phyloP scores from a whole-genome alignment of 2,797 vertebrate species.

The Micrastur ruficollis region DNA sequence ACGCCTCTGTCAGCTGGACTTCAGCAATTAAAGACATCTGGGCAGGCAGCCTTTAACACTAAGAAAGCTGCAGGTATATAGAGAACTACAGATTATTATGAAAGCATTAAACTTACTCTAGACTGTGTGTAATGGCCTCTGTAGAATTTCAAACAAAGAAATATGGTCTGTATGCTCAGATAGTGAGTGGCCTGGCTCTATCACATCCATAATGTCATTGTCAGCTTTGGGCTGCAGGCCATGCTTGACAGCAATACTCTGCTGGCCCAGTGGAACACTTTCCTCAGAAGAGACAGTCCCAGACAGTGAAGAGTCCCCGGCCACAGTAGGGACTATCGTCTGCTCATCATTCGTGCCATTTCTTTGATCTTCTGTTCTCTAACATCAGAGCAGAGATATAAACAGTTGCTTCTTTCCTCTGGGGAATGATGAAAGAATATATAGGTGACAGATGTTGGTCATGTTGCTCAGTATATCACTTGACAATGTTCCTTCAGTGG shows the following conservation, averaged over 20 bases:
- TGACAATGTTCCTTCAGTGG: neutral
- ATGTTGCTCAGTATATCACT: neutral
- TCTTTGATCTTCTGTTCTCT: neutral
- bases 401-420: neutral
- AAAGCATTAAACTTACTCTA: neutral
- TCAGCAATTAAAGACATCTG: neutral
- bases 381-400: neutral
- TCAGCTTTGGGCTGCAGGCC: neutral
- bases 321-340: neutral
- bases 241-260: neutral
- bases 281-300: neutral
- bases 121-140: neutral
- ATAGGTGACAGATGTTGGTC: neutral
- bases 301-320: neutral
- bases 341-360: neutral
- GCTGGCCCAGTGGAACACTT: neutral
- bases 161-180: neutral
- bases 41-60: neutral
- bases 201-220: rapidly evolving
- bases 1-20: neutral
- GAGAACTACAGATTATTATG: neutral
- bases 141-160: neutral
- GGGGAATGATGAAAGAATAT: neutral
- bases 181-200: neutral
- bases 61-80: neutral